Evolutionary conservation across 2,797 vertebrate genomes (phyloP), one percentile per base, ranked within the genome.

Genomic region (Tadarida brasiliensis): DNA sequence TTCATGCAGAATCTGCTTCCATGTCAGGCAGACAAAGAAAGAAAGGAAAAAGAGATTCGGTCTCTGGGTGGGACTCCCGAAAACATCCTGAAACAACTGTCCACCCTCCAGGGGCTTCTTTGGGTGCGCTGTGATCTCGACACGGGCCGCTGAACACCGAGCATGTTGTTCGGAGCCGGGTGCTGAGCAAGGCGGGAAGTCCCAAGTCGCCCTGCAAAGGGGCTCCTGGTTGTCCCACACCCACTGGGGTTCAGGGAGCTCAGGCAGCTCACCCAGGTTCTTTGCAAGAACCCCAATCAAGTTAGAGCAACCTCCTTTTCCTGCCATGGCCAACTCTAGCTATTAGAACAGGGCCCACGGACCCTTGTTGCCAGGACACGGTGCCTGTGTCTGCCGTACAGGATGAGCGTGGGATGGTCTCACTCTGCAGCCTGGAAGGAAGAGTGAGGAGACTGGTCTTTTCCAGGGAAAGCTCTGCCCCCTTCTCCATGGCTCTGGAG

Each of bases 351-450:
- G 35, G 61, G 7, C 24, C 35, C 1, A 11, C 51, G 0, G 15
- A 49, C 11, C 0, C 11, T 7, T 10, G 0, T 14, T 0, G 0
- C 68, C 26, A 39, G 20, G 0, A 14, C 44, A 4, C 4, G 0
- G 9, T 1, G 15, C n/a, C 0, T 6, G 0, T 19, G 22, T 28
- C 10, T 4, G 11, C 82, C 17, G 15, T 3, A 11, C 19, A 5
- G 28, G 4, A 24, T 0, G 4, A 35, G 24, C 10, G 30, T 2
- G n/a, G 39, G 59, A 6, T 5, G 59, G 6, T 15, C 7, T 11
- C n/a, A 30, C 57, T 17, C 2, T 7, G 22, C 26, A 33, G 54
- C 49, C 67, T 11, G 14, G 82, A 39, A 56, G 74, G 11, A 33
- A 74, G 26, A 3, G 28, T 17, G 51, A 73, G 47, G 78, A 26